Conservation (phyloP, 2,113 vertebrate genomes). For the Acanthisitta chloris region DNA sequence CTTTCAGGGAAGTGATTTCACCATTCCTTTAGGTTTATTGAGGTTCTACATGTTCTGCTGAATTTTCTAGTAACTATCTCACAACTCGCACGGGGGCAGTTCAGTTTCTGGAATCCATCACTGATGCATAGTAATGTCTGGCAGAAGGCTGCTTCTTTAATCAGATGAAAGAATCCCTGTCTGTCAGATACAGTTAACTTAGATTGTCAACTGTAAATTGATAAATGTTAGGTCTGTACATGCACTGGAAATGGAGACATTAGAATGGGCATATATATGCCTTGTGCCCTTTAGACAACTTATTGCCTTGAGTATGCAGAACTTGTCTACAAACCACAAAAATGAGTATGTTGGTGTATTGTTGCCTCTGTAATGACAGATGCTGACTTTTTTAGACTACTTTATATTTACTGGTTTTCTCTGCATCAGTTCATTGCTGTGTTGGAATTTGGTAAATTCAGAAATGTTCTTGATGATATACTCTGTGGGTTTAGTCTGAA, state of each 20-base stretch:
- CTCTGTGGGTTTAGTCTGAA: not conserved
- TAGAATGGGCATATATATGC: not conserved
- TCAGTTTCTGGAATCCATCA: conserved; percentile 5
- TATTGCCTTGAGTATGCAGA: not conserved
- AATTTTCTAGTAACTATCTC: not conserved
- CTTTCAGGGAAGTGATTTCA: not conserved
- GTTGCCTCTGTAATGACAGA: not conserved
- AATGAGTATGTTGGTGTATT: not conserved
- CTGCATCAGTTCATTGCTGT: not conserved
- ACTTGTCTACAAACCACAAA: not conserved
- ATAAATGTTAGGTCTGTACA: not conserved
- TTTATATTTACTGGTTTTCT: not conserved
- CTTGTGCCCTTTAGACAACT: not conserved
- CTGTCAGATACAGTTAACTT: not conserved
- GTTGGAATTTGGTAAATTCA: not conserved
- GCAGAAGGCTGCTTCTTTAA: not conserved
- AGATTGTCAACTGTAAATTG: not conserved
- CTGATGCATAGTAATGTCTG: not conserved
- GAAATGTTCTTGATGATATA: not conserved
- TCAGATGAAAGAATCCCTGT: not conserved
- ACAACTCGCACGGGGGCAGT: not conserved
- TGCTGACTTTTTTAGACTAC: not conserved
- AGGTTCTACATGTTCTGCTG: not conserved
- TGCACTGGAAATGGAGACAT: not conserved
- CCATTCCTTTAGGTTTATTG: not conserved